These are phyloP conservation scores for Dendronephthya gigantea DNA, from an alignment of 64 coral and sea anemone species.

Conservation along the genomic window DNA sequence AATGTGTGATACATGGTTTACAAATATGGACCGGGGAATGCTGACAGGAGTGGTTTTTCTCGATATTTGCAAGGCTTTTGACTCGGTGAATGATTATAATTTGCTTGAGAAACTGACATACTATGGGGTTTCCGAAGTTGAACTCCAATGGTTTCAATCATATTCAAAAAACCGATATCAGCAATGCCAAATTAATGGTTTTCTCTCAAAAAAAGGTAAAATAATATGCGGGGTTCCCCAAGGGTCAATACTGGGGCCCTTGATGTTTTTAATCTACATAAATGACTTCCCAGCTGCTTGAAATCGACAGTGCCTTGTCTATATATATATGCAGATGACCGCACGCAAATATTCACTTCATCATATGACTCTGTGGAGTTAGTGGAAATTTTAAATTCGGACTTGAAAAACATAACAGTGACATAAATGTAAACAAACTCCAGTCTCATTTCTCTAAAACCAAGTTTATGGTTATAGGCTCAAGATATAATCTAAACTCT, in stretches of 20 bases:
- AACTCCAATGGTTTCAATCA: background rate
- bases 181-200: background rate
- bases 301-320: no score
- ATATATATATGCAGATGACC: no score
- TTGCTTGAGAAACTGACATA: background rate
- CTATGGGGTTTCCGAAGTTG: background rate
- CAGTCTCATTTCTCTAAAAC: no score
- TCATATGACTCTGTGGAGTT: no score
- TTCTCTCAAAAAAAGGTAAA: background rate
- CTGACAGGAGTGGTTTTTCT: slow-evolving; percentile 16
- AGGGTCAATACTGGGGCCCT: background rate
- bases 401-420: no score
- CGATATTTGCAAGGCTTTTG: background rate
- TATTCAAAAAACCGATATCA: background rate
- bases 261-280: background rate
- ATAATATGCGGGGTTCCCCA: slow-evolving; percentile 2
- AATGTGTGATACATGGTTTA: background rate
- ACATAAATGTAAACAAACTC: no score
- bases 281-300: slow-evolving; percentile 23
- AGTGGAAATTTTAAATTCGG: no score
- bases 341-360: no score
- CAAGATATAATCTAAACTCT: no score
- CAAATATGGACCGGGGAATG: slow-evolving; percentile 18
- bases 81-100: background rate
- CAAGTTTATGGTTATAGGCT: no score